phyloP scores from a whole-genome alignment of 1,140 invertebrate species.

The Drosophila athabasca region DNA sequence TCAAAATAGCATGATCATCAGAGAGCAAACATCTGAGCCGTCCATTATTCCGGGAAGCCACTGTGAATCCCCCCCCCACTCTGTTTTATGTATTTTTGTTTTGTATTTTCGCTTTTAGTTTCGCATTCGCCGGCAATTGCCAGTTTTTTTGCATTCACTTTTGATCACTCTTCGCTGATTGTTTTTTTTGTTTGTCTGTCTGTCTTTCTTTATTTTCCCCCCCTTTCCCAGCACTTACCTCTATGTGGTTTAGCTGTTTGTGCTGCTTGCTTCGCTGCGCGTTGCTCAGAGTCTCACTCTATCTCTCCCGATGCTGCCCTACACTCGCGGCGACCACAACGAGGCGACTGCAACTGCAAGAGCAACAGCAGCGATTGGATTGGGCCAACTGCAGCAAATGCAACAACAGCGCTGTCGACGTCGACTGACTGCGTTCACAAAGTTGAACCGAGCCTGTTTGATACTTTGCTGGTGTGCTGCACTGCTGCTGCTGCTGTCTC shows the following conservation, averaged over 20 bases:
- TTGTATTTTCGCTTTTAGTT: slow-evolving; percentile 47
- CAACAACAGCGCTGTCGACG: slow-evolving; percentile 32
- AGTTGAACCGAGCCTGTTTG: slow-evolving; percentile 25
- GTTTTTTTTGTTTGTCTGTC: slow-evolving; percentile 3
- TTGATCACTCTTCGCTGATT: slow-evolving; percentile 37
- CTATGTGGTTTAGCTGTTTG: slow-evolving; percentile 28
- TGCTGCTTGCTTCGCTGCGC: slow-evolving; percentile 49
- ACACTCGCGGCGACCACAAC: slow-evolving; percentile 6
- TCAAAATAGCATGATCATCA: background rate
- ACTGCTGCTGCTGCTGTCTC: slow-evolving; percentile 22
- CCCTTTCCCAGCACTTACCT: slow-evolving; percentile 45
- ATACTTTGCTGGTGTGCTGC: slow-evolving; percentile 28
- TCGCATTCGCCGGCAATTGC: slow-evolving; percentile 63
- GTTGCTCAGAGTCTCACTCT: slow-evolving; percentile 30
- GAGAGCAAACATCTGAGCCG: background rate
- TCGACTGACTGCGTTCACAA: slow-evolving; percentile 24
- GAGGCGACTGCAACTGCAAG: slow-evolving; percentile 45
- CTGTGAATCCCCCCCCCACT: background rate
- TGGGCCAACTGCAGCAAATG: slow-evolving; percentile 37
- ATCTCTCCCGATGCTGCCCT: slow-evolving; percentile 22
- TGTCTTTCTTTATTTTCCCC: slow-evolving; percentile 7
- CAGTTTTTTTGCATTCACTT: slow-evolving; percentile 38
- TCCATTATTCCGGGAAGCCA: no score
- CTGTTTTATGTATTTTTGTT: slow-evolving; percentile 42
- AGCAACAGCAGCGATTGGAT: slow-evolving; percentile 55